A percentile compares a stretch with the other conserved stretches of the same genome.
Conservation (phyloP, 2,113 vertebrate species). For the Hemiscyllium ocellatum region DNA sequence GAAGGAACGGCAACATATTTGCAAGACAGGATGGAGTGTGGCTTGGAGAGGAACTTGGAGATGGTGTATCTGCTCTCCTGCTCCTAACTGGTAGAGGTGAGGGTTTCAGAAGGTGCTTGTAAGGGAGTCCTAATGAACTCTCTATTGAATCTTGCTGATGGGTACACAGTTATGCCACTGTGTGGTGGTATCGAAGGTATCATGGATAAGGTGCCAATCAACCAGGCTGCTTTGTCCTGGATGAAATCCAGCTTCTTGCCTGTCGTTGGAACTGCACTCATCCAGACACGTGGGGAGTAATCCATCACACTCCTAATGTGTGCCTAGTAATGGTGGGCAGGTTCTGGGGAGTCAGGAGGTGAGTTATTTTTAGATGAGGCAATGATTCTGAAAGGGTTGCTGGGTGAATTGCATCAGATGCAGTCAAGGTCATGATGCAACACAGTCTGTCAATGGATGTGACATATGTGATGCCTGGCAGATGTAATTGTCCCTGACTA, state of each 20-base stretch:
- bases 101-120: not conserved
- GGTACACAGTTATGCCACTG: not conserved
- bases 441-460: too few relatives aligned
- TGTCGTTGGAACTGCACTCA: not conserved
- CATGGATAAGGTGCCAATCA: not conserved
- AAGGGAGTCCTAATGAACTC: not conserved
- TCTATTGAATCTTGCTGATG: not conserved
- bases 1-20: not conserved
- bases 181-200: not conserved
- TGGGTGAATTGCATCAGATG: too few relatives aligned
- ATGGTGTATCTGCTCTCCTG: not conserved
- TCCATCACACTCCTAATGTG: too few relatives aligned
- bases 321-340: too few relatives aligned
- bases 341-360: not conserved
- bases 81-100: not conserved
- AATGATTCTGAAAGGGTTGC: too few relatives aligned
- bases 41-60: not conserved
- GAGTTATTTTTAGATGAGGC: not conserved
- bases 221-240: not conserved
- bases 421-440: too few relatives aligned
- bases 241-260: not conserved
- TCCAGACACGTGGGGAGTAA: not conserved
- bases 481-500: too few relatives aligned
- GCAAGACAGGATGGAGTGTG: not conserved
- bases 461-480: too few relatives aligned